Evolutionary conservation across 2,113 vertebrate species (phyloP).

Genomic region (Eira barbara): DNA sequence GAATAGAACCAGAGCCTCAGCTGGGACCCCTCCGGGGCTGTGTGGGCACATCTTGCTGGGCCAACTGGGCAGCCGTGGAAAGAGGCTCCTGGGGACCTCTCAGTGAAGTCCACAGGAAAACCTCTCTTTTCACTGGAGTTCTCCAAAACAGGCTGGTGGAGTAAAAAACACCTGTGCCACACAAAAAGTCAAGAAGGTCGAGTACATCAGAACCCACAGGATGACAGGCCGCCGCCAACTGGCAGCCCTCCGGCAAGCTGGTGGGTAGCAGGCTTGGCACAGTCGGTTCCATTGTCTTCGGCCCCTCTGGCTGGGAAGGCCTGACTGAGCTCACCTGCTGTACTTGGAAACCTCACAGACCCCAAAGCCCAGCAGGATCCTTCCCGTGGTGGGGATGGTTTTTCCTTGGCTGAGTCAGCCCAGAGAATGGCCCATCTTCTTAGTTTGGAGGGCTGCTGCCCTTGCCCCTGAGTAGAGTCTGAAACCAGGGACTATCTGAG

Average conservation of each 20-base stretch:
- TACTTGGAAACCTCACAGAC: constrained; percentile 8
- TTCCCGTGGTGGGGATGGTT: background rate
- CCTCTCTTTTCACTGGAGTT: background rate
- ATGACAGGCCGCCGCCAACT: background rate
- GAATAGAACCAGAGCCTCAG: constrained; percentile 72
- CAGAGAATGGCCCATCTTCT: constrained; percentile 57
- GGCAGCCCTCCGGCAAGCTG: constrained; percentile 50
- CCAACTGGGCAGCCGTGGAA: background rate
- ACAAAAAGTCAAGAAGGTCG: background rate
- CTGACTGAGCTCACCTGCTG: constrained; percentile 24
- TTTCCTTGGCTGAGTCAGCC: constrained; percentile 30
- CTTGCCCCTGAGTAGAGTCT: constrained; percentile 9
- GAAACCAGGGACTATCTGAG: constrained; percentile 45
- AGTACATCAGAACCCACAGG: background rate
- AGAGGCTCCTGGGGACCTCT: background rate
- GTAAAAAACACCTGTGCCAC: background rate
- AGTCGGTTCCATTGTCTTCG: constrained; percentile 48
- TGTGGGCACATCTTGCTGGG: background rate
- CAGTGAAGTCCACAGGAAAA: background rate
- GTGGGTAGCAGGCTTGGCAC: background rate
- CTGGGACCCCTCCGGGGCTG: background rate
- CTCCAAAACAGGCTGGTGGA: constrained; percentile 31
- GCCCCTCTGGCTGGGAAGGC: background rate
- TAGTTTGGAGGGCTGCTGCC: constrained; percentile 20
- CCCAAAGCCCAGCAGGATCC: background rate